Base-by-base conservation (phyloP, 2,797 vertebrate species). In the Kryptopterus vitreolus region DNA sequence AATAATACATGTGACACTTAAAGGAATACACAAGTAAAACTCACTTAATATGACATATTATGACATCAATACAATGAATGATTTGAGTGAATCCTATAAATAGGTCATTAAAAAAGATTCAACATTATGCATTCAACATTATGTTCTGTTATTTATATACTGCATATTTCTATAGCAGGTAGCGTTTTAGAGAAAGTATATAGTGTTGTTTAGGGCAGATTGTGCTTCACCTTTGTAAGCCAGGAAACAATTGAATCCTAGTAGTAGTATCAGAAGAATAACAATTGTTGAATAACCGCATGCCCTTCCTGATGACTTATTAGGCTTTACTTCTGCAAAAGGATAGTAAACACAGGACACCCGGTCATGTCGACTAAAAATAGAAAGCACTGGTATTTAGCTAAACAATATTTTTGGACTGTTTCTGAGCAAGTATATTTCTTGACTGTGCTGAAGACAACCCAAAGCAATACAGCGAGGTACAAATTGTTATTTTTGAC, bases 241-340 rank as follows among this genome's bases (percentile, higher is more conserved):
- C 81, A 98, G 87, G n/a, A 95, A 82, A 22, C 43, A 89, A 50
- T 91, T 88, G 0, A 92, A 76, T 0, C 3, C 84, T 0, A 91
- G 93, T 86, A 96, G 91, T 77, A 96, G 76, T 52, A 95, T 61
- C 81, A 96, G 87, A 85, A 94, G 95, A 24, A 84, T 0, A 0
- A 85, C 0, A 0, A 95, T 58, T 0, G 83, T 10, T 1, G 76
- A 18, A 0, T 89, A 18, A 61, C 87, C 87, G 81, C 80, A 81
- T 3, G 38, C 65, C 20, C 81, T 75, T 38, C 8, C 63, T 22
- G 52, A 82, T 75, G 84, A 63, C 78, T 57, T 87, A 0, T 16
- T 72, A 3, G 76, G 85, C 77, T 84, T 90, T 58, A 85, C 12
- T 50, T 92, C 93, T 94, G 84, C 76, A 89, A 55, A 63, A 71